Percentiles rank a stretch among this genome's conserved stretches.
These are phyloP conservation scores for Pangasius larnaudii DNA, from an alignment of 2,797 vertebrate species.

Conservation along the genomic window DNA sequence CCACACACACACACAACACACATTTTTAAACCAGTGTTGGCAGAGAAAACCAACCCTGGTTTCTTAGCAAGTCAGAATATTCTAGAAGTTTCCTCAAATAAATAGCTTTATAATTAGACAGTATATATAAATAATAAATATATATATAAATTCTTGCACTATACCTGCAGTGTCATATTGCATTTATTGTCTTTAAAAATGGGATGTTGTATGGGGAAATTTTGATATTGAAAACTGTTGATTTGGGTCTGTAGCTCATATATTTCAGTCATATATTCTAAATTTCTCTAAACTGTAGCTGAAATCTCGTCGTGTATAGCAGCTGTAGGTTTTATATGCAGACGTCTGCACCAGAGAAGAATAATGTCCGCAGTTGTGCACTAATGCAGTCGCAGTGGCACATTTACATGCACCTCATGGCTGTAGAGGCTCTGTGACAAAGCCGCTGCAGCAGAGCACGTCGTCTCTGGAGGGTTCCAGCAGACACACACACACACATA, in stretches of 20 bases:
- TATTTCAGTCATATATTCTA: background rate
- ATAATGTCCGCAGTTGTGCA: background rate
- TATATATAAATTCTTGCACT: background rate
- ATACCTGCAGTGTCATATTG: background rate
- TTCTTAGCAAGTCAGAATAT: background rate
- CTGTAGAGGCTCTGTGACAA: constrained; percentile 29
- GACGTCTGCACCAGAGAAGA: background rate
- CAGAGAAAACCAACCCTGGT: background rate
- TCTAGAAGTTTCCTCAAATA: background rate
- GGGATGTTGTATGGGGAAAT: background rate
- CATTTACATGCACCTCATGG: constrained; percentile 49
- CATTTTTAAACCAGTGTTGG: background rate
- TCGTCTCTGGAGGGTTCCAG: constrained; percentile 18
- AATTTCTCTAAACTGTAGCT: background rate
- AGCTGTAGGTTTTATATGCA: background rate
- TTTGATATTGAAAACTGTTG: background rate
- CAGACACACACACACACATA: constrained; percentile 16
- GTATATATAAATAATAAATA: too few relatives aligned
- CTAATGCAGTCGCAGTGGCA: constrained; percentile 19
- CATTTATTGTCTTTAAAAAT: background rate
- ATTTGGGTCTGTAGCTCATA: background rate
- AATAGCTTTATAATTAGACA: too few relatives aligned
- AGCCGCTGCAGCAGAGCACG: constrained; percentile 15
- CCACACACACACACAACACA: too few relatives aligned
- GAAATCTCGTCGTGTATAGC: background rate